Percentiles rank a stretch among this genome's conserved stretches.
These are phyloP conservation scores for Rattus rattus DNA, from an alignment of 2,113 vertebrate genomes.

Conservation along the genomic window DNA sequence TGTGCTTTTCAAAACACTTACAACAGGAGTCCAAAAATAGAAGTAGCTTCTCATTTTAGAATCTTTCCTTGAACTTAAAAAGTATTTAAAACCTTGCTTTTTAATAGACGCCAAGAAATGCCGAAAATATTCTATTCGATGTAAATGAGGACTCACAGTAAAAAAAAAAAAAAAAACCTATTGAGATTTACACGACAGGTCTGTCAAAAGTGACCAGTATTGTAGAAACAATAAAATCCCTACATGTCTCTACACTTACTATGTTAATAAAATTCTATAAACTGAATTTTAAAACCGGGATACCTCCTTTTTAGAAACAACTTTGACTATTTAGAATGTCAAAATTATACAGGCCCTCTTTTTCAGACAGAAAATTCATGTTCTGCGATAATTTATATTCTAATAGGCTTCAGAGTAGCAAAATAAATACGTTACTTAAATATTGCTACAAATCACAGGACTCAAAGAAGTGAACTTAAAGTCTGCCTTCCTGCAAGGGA, in stretches of 20 bases:
- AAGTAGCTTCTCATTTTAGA: constrained; percentile 20
- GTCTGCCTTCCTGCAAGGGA: constrained; percentile 11
- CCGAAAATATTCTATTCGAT: constrained; percentile 32
- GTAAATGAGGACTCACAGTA: background rate
- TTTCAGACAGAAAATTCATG: background rate
- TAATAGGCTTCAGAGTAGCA: constrained; percentile 23
- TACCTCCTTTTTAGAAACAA: constrained; percentile 46
- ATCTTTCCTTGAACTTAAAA: constrained; percentile 36
- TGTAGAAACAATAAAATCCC: background rate
- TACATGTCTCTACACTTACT: constrained; percentile 6
- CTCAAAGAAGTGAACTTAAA: constrained; percentile 31
- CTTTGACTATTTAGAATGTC: constrained; percentile 24
- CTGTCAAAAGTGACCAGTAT: constrained; percentile 15
- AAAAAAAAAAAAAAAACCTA: background rate
- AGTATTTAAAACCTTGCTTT: constrained; percentile 50
- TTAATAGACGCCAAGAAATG: constrained; percentile 30
- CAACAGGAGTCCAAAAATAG: constrained; percentile 65
- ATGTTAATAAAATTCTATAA: constrained; percentile 31
- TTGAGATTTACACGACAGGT: constrained; percentile 13
- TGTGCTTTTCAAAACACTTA: constrained; percentile 63
- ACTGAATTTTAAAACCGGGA: background rate
- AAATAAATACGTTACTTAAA: constrained; percentile 42
- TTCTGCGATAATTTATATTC: background rate
- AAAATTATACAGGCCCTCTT: background rate
- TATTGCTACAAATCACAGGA: constrained; percentile 26